Conservation (phyloP, 2,113 vertebrate species). For the Pelobates fuscus region DNA sequence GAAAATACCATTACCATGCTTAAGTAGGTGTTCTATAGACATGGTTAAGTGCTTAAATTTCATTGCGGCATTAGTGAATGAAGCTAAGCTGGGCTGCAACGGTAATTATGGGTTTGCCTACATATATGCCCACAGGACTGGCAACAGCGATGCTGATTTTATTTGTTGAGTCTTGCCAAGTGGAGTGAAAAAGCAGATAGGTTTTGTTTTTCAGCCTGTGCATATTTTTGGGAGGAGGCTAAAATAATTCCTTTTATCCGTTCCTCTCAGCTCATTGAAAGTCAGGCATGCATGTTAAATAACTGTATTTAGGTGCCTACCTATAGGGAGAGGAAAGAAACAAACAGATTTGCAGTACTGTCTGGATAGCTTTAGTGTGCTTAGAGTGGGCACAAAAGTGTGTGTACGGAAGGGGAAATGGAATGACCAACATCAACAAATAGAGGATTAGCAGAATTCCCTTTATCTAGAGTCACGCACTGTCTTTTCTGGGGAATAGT, state of each 20-base stretch:
- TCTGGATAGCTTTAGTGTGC: constrained; percentile 49
- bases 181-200: constrained; percentile 61
- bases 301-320: constrained; percentile 59
- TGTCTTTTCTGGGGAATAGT: background rate
- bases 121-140: constrained; percentile 64
- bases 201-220: constrained; percentile 52
- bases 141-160: constrained; percentile 59
- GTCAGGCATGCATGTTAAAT: constrained; percentile 67
- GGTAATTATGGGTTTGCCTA: constrained; percentile 49
- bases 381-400: constrained; percentile 28
- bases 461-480: constrained; percentile 5
- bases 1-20: constrained; percentile 24
- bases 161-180: constrained; percentile 70
- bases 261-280: constrained; percentile 61
- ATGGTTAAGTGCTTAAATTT: constrained; percentile 29
- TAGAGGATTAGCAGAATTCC: background rate
- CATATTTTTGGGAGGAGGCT: constrained; percentile 59
- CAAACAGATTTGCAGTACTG: constrained; percentile 49
- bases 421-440: constrained; percentile 15
- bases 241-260: constrained; percentile 66
- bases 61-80: constrained; percentile 20
- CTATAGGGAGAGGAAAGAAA: constrained; percentile 54
- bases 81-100: constrained; percentile 29
- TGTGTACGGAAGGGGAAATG: constrained; percentile 17
- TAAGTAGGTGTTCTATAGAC: constrained; percentile 30